Base-by-base conservation (phyloP, 2,113 vertebrate species). In the Dissostichus mawsoni region DNA sequence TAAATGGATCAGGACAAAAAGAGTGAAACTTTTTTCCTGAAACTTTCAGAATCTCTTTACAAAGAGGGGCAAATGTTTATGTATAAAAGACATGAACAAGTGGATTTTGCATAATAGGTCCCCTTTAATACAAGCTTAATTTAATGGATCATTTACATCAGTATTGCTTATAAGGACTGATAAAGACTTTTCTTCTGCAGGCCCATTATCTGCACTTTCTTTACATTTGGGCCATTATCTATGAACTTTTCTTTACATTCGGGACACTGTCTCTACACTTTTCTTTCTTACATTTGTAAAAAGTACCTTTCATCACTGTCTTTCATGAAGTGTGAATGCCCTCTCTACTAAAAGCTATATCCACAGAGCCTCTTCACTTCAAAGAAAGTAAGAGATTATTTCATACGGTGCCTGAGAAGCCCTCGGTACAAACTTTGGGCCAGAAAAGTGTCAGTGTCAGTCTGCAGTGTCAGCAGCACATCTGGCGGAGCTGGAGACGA, bases 391-490 rank as follows among this genome's bases (percentile, higher is more conserved):
- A 17, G n/a, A 45, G 20, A 17, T 55, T 3, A 57, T 65, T 36
- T 76, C 48, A 68, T 18, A 57, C 4, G 5, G 45, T 1, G 10
- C 14, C 5, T 14, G 51, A 25, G 14, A 61, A 36, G 18, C 33
- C 44, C 9, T 20, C 13, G 11, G 44, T 29, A 23, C 11, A 77
- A 79, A 89, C 61, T 64, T 74, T 69, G 16, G 16, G 13, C 47
- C 63, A 56, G 70, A 65, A 64, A 66, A 78, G 82, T 48, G 78
- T 63, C 64, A 53, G 33, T 53, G 83, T 76, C 45, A 73, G 72
- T 81, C 64, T 71, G 77, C 77, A 36, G 52, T 78, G 74, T 91
- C 87, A 88, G 88, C 84, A 82, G 80, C 83, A 88, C 88, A 88
- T 92, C 84, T 90, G 89, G 79, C 53, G 33, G 65, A 80, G 59